Evolutionary conservation across 2,797 vertebrate genomes (phyloP).

Genomic region (Urosaurus nigricauda): DNA sequence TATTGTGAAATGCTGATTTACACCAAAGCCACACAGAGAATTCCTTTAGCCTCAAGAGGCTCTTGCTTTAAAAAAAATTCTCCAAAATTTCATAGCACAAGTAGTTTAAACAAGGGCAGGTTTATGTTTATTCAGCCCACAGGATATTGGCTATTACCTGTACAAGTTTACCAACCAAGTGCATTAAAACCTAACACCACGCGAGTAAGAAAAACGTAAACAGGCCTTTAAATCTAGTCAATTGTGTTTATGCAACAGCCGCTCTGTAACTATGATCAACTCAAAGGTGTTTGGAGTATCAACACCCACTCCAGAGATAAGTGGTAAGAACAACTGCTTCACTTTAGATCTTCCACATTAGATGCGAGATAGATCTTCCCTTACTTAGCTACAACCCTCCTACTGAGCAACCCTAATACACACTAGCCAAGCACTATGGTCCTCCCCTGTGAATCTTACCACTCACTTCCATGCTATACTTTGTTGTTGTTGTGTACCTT

Average conservation of each 20-base stretch:
- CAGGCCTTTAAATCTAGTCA: background rate
- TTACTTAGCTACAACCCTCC: too few species aligned
- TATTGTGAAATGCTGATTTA: background rate
- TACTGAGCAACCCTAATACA: background rate
- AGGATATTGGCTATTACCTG: background rate
- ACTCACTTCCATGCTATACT: background rate
- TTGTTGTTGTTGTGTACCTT: too few species aligned
- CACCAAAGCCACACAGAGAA: too few species aligned
- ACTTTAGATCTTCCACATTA: background rate
- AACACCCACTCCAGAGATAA: constrained; percentile 9
- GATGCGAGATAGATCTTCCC: background rate
- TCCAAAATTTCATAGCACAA: background rate
- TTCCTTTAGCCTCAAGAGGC: background rate
- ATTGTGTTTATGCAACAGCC: constrained; percentile 31
- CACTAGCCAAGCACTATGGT: background rate
- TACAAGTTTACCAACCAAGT: background rate
- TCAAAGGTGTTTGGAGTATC: constrained; percentile 31
- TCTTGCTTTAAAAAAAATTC: background rate
- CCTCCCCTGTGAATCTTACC: background rate
- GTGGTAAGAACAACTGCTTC: background rate
- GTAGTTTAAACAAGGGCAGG: background rate
- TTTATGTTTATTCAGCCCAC: constrained; percentile 16
- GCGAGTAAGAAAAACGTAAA: background rate
- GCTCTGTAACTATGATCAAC: constrained; percentile 26
- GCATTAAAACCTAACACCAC: background rate